Percentiles rank a stretch among this genome's conserved stretches.
These are phyloP conservation scores for Hofmannophila pseudospretella DNA, from an alignment of 2,888 invertebrate genomes.

Conservation along the genomic window DNA sequence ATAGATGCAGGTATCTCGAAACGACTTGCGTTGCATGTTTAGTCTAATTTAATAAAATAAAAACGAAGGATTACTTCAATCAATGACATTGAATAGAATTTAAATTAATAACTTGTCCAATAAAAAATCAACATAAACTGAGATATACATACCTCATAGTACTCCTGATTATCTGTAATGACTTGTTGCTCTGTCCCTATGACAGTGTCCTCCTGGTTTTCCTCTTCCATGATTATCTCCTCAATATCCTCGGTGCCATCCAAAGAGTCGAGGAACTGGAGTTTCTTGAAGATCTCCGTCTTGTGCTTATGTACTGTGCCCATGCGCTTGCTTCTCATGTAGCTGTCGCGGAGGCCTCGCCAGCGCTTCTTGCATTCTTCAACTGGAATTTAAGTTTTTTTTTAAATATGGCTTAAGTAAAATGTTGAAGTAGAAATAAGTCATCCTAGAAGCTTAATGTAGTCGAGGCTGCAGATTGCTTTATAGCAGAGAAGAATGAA, in stretches of 20 bases:
- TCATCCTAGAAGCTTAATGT: too few relatives aligned
- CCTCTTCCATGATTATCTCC: conserved; percentile 16
- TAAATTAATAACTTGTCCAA: not conserved
- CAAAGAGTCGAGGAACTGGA: conserved; percentile 48
- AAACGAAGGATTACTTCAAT: too few relatives aligned
- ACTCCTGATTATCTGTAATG: conserved; percentile 66
- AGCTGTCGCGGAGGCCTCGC: conserved; percentile 74
- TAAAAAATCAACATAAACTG: too few relatives aligned
- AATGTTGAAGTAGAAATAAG: too few relatives aligned
- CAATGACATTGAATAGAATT: too few relatives aligned
- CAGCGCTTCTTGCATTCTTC: conserved; percentile 78
- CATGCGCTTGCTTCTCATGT: conserved; percentile 66
- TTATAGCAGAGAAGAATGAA: too few relatives aligned
- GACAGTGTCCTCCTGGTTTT: conserved; percentile 17
- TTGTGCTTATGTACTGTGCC: conserved; percentile 56
- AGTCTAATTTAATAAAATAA: too few relatives aligned
- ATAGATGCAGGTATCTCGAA: too few relatives aligned
- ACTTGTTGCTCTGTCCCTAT: conserved; percentile 50
- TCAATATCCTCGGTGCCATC: conserved; percentile 27
- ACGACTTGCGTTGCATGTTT: too few relatives aligned
- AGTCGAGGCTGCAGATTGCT: too few relatives aligned
- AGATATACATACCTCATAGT: conserved; percentile 52
- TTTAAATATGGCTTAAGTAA: too few relatives aligned
- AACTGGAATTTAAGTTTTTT: conserved; percentile 57
- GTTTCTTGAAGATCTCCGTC: conserved; percentile 50